Percentiles rank a stretch among this genome's conserved stretches.
These are phyloP conservation scores for Galbula dea DNA, from an alignment of 2,113 vertebrate species.

Conservation along the genomic window DNA sequence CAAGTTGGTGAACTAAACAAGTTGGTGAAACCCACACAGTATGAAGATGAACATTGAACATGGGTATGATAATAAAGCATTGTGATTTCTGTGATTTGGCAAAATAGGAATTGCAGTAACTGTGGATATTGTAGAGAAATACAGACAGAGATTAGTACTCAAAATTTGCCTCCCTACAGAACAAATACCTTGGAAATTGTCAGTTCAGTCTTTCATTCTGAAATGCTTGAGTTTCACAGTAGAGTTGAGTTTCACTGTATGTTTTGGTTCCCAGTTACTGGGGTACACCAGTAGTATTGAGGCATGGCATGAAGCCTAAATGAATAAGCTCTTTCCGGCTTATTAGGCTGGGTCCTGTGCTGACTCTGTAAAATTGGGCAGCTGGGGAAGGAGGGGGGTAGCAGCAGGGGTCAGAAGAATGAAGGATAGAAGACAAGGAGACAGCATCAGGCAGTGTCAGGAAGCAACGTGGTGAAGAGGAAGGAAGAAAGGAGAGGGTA, in stretches of 20 bases:
- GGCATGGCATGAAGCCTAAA: background rate
- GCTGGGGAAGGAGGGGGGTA: constrained; percentile 1
- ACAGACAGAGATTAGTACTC: background rate
- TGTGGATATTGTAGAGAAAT: background rate
- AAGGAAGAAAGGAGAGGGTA: background rate
- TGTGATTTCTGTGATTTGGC: background rate
- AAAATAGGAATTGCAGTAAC: background rate
- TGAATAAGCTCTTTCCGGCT: background rate
- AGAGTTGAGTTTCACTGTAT: background rate
- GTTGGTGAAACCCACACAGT: background rate
- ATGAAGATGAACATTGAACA: background rate
- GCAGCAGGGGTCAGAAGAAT: background rate
- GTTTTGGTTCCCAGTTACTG: background rate
- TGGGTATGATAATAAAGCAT: background rate
- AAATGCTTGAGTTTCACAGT: background rate
- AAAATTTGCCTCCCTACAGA: background rate
- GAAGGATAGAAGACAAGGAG: background rate
- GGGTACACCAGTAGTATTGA: background rate
- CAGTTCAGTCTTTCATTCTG: background rate
- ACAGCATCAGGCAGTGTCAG: background rate
- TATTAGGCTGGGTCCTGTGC: background rate
- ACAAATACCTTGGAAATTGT: background rate
- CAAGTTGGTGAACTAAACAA: background rate
- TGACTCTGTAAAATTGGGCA: constrained; percentile 13
- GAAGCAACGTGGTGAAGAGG: background rate